phyloP scores from a whole-genome alignment of 2,888 invertebrate genomes.

The Eueremaeus valkanovi region DNA sequence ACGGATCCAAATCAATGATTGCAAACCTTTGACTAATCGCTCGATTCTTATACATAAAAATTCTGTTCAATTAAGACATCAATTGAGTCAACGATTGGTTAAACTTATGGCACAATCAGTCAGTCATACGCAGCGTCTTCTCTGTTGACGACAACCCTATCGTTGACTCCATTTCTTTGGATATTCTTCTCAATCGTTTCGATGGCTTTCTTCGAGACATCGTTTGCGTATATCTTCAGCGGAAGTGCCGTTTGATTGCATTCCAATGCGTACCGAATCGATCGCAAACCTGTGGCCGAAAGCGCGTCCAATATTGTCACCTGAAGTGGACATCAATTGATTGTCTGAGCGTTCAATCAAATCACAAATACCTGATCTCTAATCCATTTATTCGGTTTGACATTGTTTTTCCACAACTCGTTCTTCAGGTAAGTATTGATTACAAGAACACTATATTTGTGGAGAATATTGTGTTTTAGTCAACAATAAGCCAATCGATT shows the following conservation, averaged over 20 bases:
- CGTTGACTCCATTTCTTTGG: constrained; percentile 66
- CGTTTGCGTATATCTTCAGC: constrained; percentile 77
- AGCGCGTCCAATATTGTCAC: constrained; percentile 82
- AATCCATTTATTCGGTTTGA: constrained; percentile 14
- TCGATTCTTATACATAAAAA: constrained; percentile 77
- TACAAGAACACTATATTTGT: constrained; percentile 37
- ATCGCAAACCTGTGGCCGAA: constrained; percentile 90
- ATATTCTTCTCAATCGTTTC: constrained; percentile 79
- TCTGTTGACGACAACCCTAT: constrained; percentile 69
- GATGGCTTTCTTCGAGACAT: constrained; percentile 77
- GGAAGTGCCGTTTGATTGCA: constrained; percentile 62
- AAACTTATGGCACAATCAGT: constrained; percentile 16
- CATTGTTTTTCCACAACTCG: constrained; percentile 38
- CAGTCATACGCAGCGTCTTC: constrained; percentile 67
- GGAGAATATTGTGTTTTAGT: background rate
- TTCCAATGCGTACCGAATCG: constrained; percentile 94
- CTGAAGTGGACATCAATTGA: constrained; percentile 37
- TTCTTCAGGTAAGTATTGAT: constrained; percentile 42
- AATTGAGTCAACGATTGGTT: no score
- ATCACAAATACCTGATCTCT: constrained; percentile 38
- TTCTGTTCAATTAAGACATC: constrained; percentile 57
- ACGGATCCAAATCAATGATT: constrained; percentile 93
- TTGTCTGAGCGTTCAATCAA: constrained; percentile 12
- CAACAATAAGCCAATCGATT: background rate
- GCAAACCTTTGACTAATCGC: constrained; percentile 64